Evolutionary conservation across 2,888 invertebrate genomes (phyloP).

Genomic region (Calephelis perditalis): DNA sequence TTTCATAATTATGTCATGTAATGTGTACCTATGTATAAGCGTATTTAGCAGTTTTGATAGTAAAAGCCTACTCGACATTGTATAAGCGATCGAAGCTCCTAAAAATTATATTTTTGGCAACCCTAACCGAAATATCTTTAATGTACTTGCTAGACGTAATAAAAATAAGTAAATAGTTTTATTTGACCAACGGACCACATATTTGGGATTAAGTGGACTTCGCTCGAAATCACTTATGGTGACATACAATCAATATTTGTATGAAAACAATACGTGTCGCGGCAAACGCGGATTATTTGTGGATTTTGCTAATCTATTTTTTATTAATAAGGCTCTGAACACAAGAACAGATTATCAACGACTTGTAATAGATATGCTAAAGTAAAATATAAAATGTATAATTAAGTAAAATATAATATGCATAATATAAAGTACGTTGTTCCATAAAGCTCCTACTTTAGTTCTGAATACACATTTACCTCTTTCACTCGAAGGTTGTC

Average conservation of each 20-base stretch:
- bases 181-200: slow-evolving; percentile 15
- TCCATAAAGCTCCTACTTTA: no score
- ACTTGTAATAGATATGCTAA: no score
- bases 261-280: slow-evolving; percentile 6
- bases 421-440: no score
- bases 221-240: slow-evolving; percentile 10
- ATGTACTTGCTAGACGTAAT: slow-evolving; percentile 21
- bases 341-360: not conserved
- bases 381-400: no score
- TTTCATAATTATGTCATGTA: no score
- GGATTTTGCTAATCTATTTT: slow-evolving; percentile 10
- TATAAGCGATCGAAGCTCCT: no score
- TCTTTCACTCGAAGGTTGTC: no score
- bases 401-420: no score
- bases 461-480: no score
- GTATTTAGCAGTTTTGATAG: no score
- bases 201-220: slow-evolving; percentile 9
- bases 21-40: no score
- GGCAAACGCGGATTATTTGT: not conserved
- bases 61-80: no score
- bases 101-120: not conserved
- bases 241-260: slow-evolving; percentile 13
- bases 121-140: slow-evolving; percentile 4
- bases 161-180: slow-evolving; percentile 22
- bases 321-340: slow-evolving; percentile 1